phyloP scores from a whole-genome alignment of 2,797 vertebrate genomes.

The Paratrypauchen microcephalus region DNA sequence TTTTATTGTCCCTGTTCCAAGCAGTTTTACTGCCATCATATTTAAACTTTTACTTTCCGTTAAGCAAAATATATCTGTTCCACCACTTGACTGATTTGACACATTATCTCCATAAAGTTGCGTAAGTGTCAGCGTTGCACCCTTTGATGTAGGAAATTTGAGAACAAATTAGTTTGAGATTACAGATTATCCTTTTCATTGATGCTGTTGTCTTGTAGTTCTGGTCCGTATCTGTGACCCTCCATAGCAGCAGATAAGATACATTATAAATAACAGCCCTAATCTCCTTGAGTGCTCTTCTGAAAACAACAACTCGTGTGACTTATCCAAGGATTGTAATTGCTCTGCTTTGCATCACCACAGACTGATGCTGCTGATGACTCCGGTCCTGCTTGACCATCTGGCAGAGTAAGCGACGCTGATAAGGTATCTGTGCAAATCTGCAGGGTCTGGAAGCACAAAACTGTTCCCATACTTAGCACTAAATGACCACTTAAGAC shows the following conservation, averaged over 20 bases:
- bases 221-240: conserved; percentile 48
- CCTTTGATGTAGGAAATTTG: conserved; percentile 22
- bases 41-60: background rate
- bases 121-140: background rate
- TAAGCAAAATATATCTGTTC: too few relatives aligned
- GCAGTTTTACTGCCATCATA: background rate
- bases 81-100: too few relatives aligned
- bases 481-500: conserved; percentile 42
- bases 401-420: conserved; percentile 46
- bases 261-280: conserved; percentile 24
- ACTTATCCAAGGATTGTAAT: conserved; percentile 48
- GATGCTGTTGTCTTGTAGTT: conserved; percentile 50
- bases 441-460: conserved; percentile 44
- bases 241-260: conserved; percentile 52
- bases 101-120: background rate
- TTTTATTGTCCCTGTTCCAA: background rate
- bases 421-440: conserved; percentile 73
- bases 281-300: conserved; percentile 19
- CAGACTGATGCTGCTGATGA: conserved; percentile 46
- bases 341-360: conserved; percentile 60
- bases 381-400: conserved; percentile 34
- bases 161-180: conserved; percentile 60
- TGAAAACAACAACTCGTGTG: conserved; percentile 31
- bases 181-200: conserved; percentile 56
- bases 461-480: conserved; percentile 54